These are phyloP conservation scores for Oppia nitens DNA, from an alignment of 1,140 invertebrate genomes.

Conservation along the genomic window DNA sequence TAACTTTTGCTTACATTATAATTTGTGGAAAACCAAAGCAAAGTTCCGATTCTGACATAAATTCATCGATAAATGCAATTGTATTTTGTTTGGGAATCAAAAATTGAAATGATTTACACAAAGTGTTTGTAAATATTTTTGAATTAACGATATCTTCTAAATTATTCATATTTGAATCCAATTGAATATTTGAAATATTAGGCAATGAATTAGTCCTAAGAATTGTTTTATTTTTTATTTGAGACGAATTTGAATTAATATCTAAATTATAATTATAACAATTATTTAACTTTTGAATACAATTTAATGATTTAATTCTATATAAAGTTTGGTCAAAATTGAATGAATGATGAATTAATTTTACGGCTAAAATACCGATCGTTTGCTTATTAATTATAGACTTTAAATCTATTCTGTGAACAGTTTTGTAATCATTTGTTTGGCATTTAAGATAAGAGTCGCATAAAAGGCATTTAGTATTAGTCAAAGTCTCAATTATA, in stretches of 20 bases:
- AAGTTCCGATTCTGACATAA: slow-evolving; percentile 73
- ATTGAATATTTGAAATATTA: background rate
- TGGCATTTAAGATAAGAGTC: background rate
- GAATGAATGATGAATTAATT: background rate
- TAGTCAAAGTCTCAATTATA: slow-evolving; percentile 2
- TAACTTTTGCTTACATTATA: slow-evolving; percentile 58
- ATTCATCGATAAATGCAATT: slow-evolving; percentile 36
- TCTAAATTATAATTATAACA: background rate
- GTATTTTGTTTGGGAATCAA: background rate
- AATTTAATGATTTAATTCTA: background rate
- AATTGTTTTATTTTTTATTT: background rate
- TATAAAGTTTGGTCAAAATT: background rate
- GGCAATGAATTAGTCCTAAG: background rate
- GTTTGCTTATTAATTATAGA: background rate
- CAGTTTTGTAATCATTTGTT: background rate
- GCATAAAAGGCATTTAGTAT: background rate
- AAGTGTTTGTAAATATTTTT: slow-evolving; percentile 4
- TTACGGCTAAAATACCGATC: background rate
- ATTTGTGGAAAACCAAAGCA: slow-evolving; percentile 72
- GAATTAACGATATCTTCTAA: background rate
- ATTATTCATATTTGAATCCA: background rate
- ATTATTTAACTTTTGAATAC: background rate
- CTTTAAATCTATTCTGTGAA: background rate
- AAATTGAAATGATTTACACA: slow-evolving; percentile 6
- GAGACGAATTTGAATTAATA: background rate